Percentiles rank a stretch among this genome's conserved stretches.
These are phyloP conservation scores for Pardosa pseudoannulata DNA, from an alignment of 2,888 invertebrate species.

Conservation along the genomic window DNA sequence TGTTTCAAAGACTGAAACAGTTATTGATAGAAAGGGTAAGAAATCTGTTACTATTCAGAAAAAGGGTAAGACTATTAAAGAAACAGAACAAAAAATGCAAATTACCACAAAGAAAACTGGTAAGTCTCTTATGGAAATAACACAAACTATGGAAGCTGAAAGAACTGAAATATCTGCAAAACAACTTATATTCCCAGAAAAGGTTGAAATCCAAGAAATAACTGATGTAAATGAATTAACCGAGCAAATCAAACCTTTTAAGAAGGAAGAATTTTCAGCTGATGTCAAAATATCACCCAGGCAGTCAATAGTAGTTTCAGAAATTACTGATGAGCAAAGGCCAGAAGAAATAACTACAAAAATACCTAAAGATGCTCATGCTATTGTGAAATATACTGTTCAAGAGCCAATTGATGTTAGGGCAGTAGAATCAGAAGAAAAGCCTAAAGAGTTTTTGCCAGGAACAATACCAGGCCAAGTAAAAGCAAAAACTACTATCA, in stretches of 20 bases:
- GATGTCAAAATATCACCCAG: slow-evolving; percentile 58
- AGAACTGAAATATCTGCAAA: slow-evolving; percentile 34
- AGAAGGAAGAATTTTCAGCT: slow-evolving; percentile 41
- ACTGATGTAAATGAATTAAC: slow-evolving; percentile 27
- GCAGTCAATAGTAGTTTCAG: slow-evolving; percentile 57
- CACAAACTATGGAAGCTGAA: slow-evolving; percentile 42
- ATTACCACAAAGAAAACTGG: slow-evolving; percentile 24
- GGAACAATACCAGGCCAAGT: slow-evolving; percentile 61
- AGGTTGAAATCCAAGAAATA: slow-evolving; percentile 41
- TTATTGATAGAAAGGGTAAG: slow-evolving; percentile 18
- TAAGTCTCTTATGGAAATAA: slow-evolving; percentile 32
- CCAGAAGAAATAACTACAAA: slow-evolving; percentile 44
- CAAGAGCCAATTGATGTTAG: slow-evolving; percentile 54
- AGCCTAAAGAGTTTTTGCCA: slow-evolving; percentile 57
- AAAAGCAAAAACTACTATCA: slow-evolving; percentile 58
- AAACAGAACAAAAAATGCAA: slow-evolving; percentile 39
- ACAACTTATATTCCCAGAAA: slow-evolving; percentile 49
- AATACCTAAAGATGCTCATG: slow-evolving; percentile 47
- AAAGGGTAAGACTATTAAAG: slow-evolving; percentile 24
- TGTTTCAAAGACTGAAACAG: not conserved
- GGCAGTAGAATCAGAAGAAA: slow-evolving; percentile 57
- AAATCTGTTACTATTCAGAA: slow-evolving; percentile 30
- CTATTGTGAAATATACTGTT: slow-evolving; percentile 31
- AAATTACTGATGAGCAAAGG: slow-evolving; percentile 44
- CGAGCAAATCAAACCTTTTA: slow-evolving; percentile 23